These are phyloP conservation scores for Cepaea hortensis DNA, from an alignment of 2,888 invertebrate genomes.

Conservation along the genomic window DNA sequence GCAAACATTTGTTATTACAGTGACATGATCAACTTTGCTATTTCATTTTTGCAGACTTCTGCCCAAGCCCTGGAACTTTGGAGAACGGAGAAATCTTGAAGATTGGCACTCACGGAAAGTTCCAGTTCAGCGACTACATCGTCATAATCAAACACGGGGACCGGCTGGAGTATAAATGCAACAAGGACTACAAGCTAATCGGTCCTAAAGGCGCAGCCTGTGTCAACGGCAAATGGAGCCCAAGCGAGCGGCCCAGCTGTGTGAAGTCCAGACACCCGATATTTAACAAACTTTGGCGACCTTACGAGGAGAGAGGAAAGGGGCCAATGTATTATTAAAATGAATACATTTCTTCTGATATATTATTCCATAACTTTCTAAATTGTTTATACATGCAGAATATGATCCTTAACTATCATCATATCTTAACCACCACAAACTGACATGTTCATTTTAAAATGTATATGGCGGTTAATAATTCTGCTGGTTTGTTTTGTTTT, in stretches of 20 bases:
- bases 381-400: too few relatives aligned
- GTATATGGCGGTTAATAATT: too few relatives aligned
- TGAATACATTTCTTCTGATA: too few relatives aligned
- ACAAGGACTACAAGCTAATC: conserved; percentile 90
- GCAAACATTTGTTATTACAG: background rate
- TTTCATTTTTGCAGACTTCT: conserved; percentile 82
- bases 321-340: conserved; percentile 34
- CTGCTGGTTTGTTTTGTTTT: too few relatives aligned
- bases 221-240: conserved; percentile 95
- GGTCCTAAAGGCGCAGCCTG: conserved; percentile 94
- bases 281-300: conserved; percentile 65
- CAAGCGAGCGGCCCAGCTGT: conserved; percentile 88
- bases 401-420: too few relatives aligned
- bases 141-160: conserved; percentile 70
- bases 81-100: conserved; percentile 87
- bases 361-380: too few relatives aligned
- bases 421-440: too few relatives aligned
- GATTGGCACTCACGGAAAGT: conserved; percentile 84
- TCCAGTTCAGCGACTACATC: conserved; percentile 95
- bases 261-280: conserved; percentile 89
- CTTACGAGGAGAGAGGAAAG: conserved; percentile 54
- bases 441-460: too few relatives aligned
- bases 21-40: background rate
- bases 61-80: conserved; percentile 93
- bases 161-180: conserved; percentile 90